Base-by-base conservation (phyloP, 2,888 invertebrate genomes). In the Lithophane socia region DNA sequence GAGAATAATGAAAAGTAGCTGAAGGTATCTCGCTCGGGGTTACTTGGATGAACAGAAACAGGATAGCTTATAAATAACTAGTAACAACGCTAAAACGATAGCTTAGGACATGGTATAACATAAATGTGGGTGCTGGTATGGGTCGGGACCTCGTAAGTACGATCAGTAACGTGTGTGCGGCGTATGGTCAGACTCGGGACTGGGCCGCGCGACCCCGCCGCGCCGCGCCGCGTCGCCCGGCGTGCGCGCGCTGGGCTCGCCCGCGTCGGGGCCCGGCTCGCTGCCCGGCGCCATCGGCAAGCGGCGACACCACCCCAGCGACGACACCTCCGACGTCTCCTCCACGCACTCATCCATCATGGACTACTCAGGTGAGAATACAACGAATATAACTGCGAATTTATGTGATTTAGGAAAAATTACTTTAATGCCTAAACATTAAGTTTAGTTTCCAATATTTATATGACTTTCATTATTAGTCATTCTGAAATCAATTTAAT, bases 261-360 rank as follows among this genome's bases (percentile, higher is more conserved):
- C 98, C 70, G 94, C 94, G 60, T 98, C 98, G 80, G 90, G 84
- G 0, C 68, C 68, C 68, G 68, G 37, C 68, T 68, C 98, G 97
- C 96, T 98, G 93, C 98, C 98, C 90, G 98, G 98, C 88, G 98
- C 98, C 88, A 98, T 98, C 90, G 98, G 99, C 91, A 99, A 93
- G 97, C 98, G 94, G 96, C 98, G 92, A 91, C 94, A 95, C 89
- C 97, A 97, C 88, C 97, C 98, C 92, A 97, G 98, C 91, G 98
- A 98, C 96, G 98, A 99, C 97, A 98, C 98, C 92, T 98, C 98
- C 94, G 98, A 99, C 96, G 98, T 98, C 91, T 98, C 98, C 92
- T 98, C 98, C 90, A 98, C 98, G 84, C 98, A 98, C 90, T 98
- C 98, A 95, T 98, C 98, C 91, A 98, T 98, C 97, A 98, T 98